Conservation (phyloP, 2,113 vertebrate genomes). For the Regulus satrapa region DNA sequence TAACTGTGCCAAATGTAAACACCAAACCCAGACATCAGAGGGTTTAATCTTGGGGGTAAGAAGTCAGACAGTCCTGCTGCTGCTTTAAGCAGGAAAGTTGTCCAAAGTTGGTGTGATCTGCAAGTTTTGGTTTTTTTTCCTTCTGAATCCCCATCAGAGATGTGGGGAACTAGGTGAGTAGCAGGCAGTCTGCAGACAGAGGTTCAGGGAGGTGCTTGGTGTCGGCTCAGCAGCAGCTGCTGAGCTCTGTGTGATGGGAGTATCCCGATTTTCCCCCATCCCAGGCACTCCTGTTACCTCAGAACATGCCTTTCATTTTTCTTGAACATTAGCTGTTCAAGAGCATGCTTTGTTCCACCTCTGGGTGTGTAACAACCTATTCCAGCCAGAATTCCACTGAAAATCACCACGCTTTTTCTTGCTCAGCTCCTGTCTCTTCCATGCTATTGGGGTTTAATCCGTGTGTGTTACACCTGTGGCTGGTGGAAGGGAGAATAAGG, state of each 20-base stretch:
- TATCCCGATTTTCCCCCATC: rapidly evolving
- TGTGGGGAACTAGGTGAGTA: background rate
- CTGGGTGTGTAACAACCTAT: background rate
- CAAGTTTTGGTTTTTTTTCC: background rate
- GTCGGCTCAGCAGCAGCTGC: background rate
- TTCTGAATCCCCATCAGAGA: background rate
- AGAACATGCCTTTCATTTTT: rapidly evolving
- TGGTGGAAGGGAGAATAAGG: background rate
- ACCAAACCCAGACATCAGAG: rapidly evolving
- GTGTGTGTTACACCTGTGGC: rapidly evolving
- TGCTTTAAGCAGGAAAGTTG: background rate
- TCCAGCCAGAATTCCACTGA: background rate
- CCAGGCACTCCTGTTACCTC: background rate
- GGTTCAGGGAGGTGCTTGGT: background rate
- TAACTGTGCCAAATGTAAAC: background rate
- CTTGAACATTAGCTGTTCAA: too few relatives aligned
- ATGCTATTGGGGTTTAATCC: background rate
- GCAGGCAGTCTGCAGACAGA: too few relatives aligned
- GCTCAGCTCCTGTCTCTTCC: background rate
- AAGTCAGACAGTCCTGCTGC: background rate
- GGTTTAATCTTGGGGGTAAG: background rate
- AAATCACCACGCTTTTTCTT: background rate
- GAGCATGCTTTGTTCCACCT: background rate
- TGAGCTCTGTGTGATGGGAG: rapidly evolving
- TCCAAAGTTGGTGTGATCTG: rapidly evolving